A percentile compares a stretch with the other conserved stretches of the same genome.
phyloP scores from a whole-genome alignment of 2,888 invertebrate genomes.

The Tubiluchus corallicola region DNA sequence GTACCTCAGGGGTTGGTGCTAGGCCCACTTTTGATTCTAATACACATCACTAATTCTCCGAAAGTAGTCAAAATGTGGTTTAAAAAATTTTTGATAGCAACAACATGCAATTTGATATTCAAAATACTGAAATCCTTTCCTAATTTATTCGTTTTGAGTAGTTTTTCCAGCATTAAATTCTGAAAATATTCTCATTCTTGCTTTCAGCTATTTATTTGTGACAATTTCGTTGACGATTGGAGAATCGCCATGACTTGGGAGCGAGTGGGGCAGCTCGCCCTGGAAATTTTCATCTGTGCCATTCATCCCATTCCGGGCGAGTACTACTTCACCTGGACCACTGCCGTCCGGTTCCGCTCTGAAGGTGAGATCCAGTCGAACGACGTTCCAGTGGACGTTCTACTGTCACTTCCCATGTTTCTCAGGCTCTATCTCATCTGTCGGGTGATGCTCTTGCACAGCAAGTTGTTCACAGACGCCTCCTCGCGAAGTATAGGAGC shows the following conservation, averaged over 20 bases:
- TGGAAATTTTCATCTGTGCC: conserved; percentile 86
- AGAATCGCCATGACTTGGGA: conserved; percentile 99
- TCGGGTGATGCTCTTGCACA: conserved; percentile 97
- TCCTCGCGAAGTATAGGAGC: conserved; percentile 92
- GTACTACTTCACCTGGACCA: conserved; percentile 88
- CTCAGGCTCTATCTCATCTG: conserved; percentile 96
- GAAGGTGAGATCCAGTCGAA: too few species aligned
- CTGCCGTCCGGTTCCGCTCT: too few species aligned
- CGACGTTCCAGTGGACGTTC: conserved; percentile 85
- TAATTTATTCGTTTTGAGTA: conserved; percentile 12
- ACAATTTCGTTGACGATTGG: conserved; percentile 99
- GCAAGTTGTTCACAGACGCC: conserved; percentile 98
- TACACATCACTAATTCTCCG: too few species aligned
- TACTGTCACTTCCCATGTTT: conserved; percentile 97
- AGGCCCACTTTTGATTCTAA: too few species aligned
- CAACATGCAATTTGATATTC: too few species aligned
- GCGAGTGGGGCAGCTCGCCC: conserved; percentile 58
- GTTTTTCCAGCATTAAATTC: conserved; percentile 14
- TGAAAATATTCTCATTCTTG: too few species aligned
- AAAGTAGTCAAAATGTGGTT: too few species aligned
- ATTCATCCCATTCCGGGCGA: conserved; percentile 95
- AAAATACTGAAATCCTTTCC: too few species aligned
- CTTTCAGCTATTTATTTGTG: conserved; percentile 97
- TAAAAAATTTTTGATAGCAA: too few species aligned
- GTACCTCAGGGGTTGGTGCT: too few species aligned